Evolutionary conservation across 2,797 vertebrate species (phyloP).

Genomic region (Oceanodroma leucorhoa): DNA sequence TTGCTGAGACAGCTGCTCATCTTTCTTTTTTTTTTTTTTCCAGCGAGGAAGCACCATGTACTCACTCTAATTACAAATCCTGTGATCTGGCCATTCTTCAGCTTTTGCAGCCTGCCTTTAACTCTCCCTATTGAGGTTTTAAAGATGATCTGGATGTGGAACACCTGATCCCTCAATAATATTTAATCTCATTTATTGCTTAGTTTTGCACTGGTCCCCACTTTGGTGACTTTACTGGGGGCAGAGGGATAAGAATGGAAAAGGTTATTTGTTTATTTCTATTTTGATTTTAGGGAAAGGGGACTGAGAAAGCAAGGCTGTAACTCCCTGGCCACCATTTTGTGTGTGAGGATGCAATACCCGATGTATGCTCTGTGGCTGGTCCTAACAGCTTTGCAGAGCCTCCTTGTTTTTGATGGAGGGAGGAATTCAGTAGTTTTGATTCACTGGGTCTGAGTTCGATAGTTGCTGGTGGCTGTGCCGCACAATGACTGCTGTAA

Average conservation of each 20-base stretch:
- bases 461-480: not conserved
- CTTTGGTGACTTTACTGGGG: not conserved
- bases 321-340: not conserved
- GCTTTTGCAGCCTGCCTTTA: not conserved
- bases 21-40: slow-evolving; percentile 20
- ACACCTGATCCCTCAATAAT: not conserved
- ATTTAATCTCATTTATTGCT: not conserved
- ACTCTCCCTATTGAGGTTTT: not conserved
- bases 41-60: slow-evolving; percentile 48
- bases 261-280: not conserved
- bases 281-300: not conserved
- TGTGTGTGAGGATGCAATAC: not conserved
- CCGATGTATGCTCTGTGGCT: not conserved
- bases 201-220: not conserved
- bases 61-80: slow-evolving; percentile 68
- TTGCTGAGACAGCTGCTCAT: slow-evolving; percentile 70
- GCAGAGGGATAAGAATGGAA: not conserved
- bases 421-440: not conserved
- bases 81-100: slow-evolving; percentile 64
- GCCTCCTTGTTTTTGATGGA: not conserved
- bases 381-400: not conserved
- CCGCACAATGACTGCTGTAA: not conserved
- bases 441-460: not conserved
- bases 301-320: not conserved
- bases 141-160: not conserved